Percentiles rank a stretch among this genome's conserved stretches.
Evolutionary conservation across 92 coral and sea anemone genomes (phyloP).

Genomic region (Phenganax marumi): DNA sequence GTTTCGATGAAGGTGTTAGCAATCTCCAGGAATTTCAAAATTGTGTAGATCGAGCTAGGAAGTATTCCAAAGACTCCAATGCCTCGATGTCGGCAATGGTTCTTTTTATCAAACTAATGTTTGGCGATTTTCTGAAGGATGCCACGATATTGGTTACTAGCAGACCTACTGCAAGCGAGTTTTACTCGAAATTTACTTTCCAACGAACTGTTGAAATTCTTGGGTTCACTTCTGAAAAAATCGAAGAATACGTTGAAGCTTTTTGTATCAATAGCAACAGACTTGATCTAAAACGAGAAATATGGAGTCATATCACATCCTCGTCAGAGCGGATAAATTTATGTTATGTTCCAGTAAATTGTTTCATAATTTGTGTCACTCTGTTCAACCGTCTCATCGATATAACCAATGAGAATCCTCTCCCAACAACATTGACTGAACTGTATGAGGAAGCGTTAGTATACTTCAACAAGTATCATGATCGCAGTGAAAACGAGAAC

Average conservation of each 20-base stretch:
- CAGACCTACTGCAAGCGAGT: constrained; percentile 51
- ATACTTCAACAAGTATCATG: not conserved
- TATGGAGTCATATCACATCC: constrained; percentile 47
- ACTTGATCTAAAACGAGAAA: not conserved
- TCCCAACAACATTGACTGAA: constrained; percentile 13
- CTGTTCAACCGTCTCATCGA: not conserved
- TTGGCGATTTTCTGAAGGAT: constrained; percentile 40
- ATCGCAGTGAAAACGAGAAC: not conserved
- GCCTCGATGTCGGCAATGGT: constrained; percentile 37
- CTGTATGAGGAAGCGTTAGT: constrained; percentile 3
- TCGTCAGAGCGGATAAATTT: constrained; percentile 43
- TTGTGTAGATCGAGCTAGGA: too few relatives aligned
- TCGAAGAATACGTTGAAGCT: constrained; percentile 39
- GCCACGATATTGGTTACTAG: constrained; percentile 62
- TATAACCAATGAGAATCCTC: not conserved
- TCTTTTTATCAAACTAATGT: constrained; percentile 45
- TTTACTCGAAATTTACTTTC: constrained; percentile 18
- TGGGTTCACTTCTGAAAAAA: constrained; percentile 59
- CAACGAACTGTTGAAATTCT: constrained; percentile 56
- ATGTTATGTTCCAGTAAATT: too few relatives aligned
- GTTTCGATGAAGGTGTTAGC: too few relatives aligned
- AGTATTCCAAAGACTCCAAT: constrained; percentile 20
- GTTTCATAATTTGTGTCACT: too few relatives aligned
- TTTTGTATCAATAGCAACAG: constrained; percentile 27
- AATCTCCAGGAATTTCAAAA: too few relatives aligned